Evolutionary conservation across 2,797 vertebrate genomes (phyloP), one percentile per base, ranked within the genome.

Genomic region (Halcyon badia): DNA sequence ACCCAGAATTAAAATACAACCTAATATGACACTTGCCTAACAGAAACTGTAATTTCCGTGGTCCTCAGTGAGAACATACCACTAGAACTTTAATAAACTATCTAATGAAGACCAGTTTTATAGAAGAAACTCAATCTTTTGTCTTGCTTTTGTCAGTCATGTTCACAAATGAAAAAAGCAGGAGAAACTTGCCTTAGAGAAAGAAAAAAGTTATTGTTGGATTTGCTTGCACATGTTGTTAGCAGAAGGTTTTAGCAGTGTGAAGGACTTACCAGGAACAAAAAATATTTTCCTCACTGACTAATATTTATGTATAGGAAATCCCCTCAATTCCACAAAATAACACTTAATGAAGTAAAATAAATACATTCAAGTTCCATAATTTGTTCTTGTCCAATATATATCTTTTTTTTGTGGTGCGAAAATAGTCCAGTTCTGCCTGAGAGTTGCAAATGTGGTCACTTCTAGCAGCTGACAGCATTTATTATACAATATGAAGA

Each of bases 401-500:
- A 28, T 86, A 48, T 86, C 70, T 60, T 51, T 64, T 5, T 52
- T 94, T 86, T 83, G 37, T 54, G n/a, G 37, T 57, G 73, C 79
- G 31, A 88, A 92, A 83, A 80, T 5, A 42, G 44, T 90, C 69
- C 35, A 73, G 0, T 90, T 94, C 58, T 88, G 15, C 65, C 52
- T 35, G 48, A 77, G 72, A 69, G 28, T 49, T 92, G 54, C 57
- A 94, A 82, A 87, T 89, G 68, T 77, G 41, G 22, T 83, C 91
- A 82, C 71, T 93, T 93, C 30, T 66, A 21, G 21, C n/a, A 86
- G 31, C 66, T 94, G 87, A 88, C 70, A 88, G 30, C 65, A 86
- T 96, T 96, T 94, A 62, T 92, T 95, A 92, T 75, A 89, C 81
- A 96, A 25, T 72, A 56, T 91, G 82, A 95, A 90, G 41, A 82